Conservation (phyloP, 2,888 invertebrate species). For the Protonemura montana region DNA sequence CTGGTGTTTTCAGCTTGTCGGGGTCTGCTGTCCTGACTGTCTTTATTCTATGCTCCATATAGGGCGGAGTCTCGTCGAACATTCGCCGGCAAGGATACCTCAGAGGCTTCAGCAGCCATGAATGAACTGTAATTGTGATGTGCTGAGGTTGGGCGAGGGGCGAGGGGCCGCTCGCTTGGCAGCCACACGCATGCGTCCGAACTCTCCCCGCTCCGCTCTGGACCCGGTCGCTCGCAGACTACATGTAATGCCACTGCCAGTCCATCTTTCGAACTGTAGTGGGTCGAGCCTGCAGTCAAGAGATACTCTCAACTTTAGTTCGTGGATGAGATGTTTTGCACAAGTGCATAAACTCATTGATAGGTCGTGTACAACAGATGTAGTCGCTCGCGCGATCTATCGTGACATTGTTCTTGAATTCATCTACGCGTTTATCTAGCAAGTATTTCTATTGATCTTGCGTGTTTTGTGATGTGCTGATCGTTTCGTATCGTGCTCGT, state of each 20-base stretch:
- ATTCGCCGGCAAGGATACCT: constrained; percentile 13
- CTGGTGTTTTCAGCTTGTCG: too few species aligned
- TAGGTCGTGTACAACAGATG: neutral
- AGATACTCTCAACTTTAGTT: neutral
- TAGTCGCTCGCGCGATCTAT: neutral
- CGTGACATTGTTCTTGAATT: neutral
- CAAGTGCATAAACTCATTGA: neutral
- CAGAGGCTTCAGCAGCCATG: constrained; percentile 19
- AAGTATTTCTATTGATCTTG: constrained; percentile 1
- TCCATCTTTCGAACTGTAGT: neutral
- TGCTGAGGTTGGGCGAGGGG: neutral
- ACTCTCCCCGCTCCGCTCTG: neutral
- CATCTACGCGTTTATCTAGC: neutral
- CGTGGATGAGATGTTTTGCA: neutral
- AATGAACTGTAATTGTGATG: constrained; percentile 33
- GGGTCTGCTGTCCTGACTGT: too few species aligned
- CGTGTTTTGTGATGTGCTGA: neutral
- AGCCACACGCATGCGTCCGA: too few species aligned
- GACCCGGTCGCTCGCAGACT: too few species aligned
- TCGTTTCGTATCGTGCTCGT: neutral
- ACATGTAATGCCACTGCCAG: neutral
- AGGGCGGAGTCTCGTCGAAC: neutral
- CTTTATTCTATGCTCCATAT: neutral
- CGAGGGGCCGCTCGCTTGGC: too few species aligned
- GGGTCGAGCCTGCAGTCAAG: neutral